phyloP scores from a whole-genome alignment of 2,113 vertebrate species.

The Galbula dea region DNA sequence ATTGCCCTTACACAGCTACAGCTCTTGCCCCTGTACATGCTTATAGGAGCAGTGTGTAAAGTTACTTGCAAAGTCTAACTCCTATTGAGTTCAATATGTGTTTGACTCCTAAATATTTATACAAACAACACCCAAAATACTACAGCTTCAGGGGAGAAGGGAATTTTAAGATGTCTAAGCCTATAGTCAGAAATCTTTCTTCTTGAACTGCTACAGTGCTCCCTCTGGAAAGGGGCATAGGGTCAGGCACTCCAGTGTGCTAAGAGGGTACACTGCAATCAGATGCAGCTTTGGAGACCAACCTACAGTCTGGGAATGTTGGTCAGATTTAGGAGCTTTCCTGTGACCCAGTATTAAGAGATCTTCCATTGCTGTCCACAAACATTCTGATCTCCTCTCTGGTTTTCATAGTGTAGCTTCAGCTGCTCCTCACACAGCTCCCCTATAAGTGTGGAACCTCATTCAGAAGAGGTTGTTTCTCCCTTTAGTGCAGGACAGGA shows the following conservation, averaged over 20 bases:
- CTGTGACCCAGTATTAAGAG: not conserved
- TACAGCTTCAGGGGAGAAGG: not conserved
- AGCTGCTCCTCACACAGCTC: not conserved
- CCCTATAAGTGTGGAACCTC: not conserved
- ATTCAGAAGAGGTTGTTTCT: not conserved
- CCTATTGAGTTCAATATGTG: not conserved
- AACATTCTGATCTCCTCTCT: not conserved
- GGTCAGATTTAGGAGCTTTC: not conserved
- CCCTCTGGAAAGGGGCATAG: not conserved
- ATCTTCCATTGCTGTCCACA: not conserved
- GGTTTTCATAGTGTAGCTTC: not conserved
- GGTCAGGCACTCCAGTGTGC: too few species aligned
- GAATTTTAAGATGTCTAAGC: not conserved
- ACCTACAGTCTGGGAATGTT: not conserved
- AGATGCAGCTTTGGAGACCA: too few species aligned
- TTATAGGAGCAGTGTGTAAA: not conserved
- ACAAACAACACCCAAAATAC: not conserved
- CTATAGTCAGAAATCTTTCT: not conserved
- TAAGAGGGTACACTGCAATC: too few species aligned
- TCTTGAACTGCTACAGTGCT: not conserved
- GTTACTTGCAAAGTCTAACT: not conserved
- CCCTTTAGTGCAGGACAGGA: not conserved
- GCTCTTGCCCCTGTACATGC: not conserved
- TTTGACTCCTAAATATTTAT: not conserved
- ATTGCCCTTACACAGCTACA: not conserved